Conservation (phyloP, 1,140 invertebrate species). For the Diorhabda carinulata region DNA sequence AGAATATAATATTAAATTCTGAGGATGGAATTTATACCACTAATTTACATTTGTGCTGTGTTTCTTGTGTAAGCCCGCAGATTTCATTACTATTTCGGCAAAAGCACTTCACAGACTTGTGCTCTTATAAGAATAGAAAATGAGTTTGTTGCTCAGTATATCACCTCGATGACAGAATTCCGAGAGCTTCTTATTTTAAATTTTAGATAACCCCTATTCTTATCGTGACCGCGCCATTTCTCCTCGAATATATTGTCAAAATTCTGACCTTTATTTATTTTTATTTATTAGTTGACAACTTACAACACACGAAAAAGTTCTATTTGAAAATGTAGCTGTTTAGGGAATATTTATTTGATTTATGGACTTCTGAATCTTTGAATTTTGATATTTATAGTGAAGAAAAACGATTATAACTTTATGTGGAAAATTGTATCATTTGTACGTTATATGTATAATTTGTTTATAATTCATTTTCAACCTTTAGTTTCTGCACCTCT, state of each 20-base stretch:
- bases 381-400: neutral
- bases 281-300: neutral
- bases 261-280: constrained; percentile 1
- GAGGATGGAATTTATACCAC: constrained; percentile 29
- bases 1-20: constrained; percentile 32
- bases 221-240: neutral
- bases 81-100: constrained; percentile 36
- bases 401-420: no score
- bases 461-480: no score
- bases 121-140: constrained; percentile 11
- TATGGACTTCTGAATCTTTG: neutral
- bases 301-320: neutral
- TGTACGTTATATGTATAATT: no score
- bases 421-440: no score
- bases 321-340: neutral
- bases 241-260: neutral
- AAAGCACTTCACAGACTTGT: constrained; percentile 12
- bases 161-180: neutral
- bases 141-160: constrained; percentile 1
- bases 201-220: neutral
- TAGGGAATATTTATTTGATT: neutral
- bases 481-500: no score
- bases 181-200: neutral
- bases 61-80: constrained; percentile 28
- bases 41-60: constrained; percentile 36